Percentiles rank a stretch among this genome's conserved stretches.
phyloP scores from a whole-genome alignment of 2,888 invertebrate species.

The Hyalella azteca region DNA sequence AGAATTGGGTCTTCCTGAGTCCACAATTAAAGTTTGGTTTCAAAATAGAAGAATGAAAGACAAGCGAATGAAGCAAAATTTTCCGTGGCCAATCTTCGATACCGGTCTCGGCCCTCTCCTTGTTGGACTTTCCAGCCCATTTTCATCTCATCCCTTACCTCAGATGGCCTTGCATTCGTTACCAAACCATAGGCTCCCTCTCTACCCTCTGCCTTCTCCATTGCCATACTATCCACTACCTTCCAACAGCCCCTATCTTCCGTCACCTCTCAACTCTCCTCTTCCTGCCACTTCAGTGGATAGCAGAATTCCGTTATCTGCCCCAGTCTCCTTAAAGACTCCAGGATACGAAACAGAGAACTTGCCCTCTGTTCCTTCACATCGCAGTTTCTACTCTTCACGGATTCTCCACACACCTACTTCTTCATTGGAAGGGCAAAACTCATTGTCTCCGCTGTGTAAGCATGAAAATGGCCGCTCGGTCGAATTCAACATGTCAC shows the following conservation, averaged over 20 bases:
- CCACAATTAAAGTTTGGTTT: constrained; percentile 23
- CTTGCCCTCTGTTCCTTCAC: background rate
- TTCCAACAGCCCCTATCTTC: background rate
- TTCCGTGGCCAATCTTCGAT: background rate
- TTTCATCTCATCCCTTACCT: background rate
- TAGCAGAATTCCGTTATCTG: background rate
- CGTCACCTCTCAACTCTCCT: background rate
- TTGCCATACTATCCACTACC: background rate
- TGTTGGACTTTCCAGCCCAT: constrained; percentile 6
- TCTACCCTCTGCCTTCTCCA: background rate
- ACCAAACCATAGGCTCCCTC: background rate
- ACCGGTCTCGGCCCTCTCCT: background rate
- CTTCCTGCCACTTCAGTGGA: background rate
- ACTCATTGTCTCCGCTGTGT: no score
- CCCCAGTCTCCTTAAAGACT: background rate
- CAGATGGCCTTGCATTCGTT: constrained; percentile 1
- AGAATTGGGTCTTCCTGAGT: constrained; percentile 14
- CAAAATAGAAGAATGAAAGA: constrained; percentile 25
- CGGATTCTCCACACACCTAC: no score
- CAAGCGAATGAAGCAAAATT: constrained; percentile 19
- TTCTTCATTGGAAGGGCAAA: no score
- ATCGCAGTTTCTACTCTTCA: background rate
- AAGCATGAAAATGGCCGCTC: no score
- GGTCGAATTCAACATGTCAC: no score
- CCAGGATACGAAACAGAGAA: no score